A percentile compares a stretch with the other conserved stretches of the same genome.
These are phyloP conservation scores for Sus scrofa DNA, from an alignment of 2,113 vertebrate species.

Conservation along the genomic window T2T-Sscrofa CM000820.6:108939001-108939500, in stretches of 20 bases:
- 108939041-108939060: conserved; percentile 2
- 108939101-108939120: not conserved
- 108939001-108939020: no score
- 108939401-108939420: not conserved
- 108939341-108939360: conserved; percentile 15
- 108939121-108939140: not conserved
- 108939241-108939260: conserved; percentile 1
- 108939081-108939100: not conserved
- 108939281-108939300: not conserved
- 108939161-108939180: conserved; percentile 31
- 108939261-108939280: conserved; percentile 51
- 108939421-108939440: conserved; percentile 3
- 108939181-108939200: not conserved
- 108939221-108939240: not conserved
- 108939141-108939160: not conserved
- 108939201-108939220: not conserved
- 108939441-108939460: not conserved
- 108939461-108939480: conserved; percentile 42
- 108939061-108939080: conserved; percentile 45
- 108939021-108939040: conserved; percentile 25
- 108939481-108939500: not conserved
- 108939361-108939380: no score
- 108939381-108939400: conserved; percentile 35
- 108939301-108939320: conserved; percentile 24
- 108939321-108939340: not conserved